Evolutionary conservation across 2,888 invertebrate species (phyloP).

Genomic region (Sinohyriopsis cumingii): DNA sequence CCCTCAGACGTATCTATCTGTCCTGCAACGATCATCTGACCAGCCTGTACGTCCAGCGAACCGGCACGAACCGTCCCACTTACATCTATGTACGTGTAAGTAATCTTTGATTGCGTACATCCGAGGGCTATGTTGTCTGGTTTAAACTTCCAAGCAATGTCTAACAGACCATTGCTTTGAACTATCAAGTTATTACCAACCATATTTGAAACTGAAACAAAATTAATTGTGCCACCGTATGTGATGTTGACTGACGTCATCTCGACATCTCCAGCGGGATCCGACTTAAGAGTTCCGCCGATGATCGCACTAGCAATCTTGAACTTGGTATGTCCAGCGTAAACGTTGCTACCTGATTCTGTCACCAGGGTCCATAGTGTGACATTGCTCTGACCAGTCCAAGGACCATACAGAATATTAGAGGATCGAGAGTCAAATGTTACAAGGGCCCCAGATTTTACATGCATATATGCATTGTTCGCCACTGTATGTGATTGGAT

Average conservation of each 20-base stretch:
- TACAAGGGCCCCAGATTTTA: constrained; percentile 29
- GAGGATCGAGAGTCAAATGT: constrained; percentile 2
- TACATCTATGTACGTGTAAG: constrained; percentile 27
- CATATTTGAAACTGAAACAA: constrained; percentile 20
- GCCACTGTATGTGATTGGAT: constrained; percentile 22
- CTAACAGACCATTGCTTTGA: constrained; percentile 17
- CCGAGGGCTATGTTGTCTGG: constrained; percentile 26
- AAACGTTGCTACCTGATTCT: constrained; percentile 21
- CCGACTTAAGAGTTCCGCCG: constrained; percentile 22
- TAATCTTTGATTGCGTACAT: constrained; percentile 23
- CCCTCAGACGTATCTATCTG: constrained; percentile 41
- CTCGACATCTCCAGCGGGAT: constrained; percentile 22
- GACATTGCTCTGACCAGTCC: constrained; percentile 22
- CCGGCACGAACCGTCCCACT: constrained; percentile 45
- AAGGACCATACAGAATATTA: constrained; percentile 23
- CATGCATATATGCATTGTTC: neutral
- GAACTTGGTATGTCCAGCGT: constrained; percentile 34
- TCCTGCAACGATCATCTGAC: constrained; percentile 26
- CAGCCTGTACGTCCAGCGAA: constrained; percentile 24
- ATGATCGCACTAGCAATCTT: constrained; percentile 16
- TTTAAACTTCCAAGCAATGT: constrained; percentile 33
- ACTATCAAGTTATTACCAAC: constrained; percentile 21
- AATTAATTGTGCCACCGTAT: constrained; percentile 26
- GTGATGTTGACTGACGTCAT: constrained; percentile 20
- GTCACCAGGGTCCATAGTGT: constrained; percentile 21